Conservation (phyloP, 1,140 invertebrate species). For the Charaxes varanes region DNA sequence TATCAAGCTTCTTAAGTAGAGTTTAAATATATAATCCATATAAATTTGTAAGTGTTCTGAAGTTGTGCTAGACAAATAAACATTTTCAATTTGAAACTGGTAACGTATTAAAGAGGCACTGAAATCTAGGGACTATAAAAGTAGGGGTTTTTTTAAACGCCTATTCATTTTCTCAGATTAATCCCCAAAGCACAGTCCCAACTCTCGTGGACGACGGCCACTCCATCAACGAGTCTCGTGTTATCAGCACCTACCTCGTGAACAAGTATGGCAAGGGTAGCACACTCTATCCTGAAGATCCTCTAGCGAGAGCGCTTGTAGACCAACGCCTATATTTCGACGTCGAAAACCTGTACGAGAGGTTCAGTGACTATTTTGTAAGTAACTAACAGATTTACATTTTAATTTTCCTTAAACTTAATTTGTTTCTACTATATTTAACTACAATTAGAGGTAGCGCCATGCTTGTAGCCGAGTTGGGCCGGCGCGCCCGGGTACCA, state of each 20-base stretch:
- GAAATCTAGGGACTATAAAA: neutral
- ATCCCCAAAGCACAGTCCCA: conserved; percentile 82
- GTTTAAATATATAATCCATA: no score
- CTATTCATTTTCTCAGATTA: conserved; percentile 65
- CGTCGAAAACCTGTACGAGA: conserved; percentile 79
- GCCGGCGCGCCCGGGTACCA: no score
- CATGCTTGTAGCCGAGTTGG: no score
- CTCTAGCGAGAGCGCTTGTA: conserved; percentile 80
- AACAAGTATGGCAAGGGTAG: conserved; percentile 84
- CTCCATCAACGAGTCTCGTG: conserved; percentile 80
- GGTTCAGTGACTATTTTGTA: conserved; percentile 76
- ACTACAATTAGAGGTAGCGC: no score
- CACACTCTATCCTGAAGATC: conserved; percentile 83
- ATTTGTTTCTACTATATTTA: no score
- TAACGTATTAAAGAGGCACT: no score
- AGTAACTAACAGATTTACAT: no score
- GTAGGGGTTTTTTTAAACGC: neutral
- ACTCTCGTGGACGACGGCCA: conserved; percentile 81
- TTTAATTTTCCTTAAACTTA: no score
- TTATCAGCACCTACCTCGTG: conserved; percentile 82
- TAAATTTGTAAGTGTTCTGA: no score
- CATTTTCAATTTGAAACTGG: no score
- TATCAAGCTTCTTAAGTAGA: no score
- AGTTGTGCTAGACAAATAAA: no score
- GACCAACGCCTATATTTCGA: conserved; percentile 86